Base-by-base conservation (phyloP, 2,113 vertebrate genomes). In the Capreolus pygargus region DNA sequence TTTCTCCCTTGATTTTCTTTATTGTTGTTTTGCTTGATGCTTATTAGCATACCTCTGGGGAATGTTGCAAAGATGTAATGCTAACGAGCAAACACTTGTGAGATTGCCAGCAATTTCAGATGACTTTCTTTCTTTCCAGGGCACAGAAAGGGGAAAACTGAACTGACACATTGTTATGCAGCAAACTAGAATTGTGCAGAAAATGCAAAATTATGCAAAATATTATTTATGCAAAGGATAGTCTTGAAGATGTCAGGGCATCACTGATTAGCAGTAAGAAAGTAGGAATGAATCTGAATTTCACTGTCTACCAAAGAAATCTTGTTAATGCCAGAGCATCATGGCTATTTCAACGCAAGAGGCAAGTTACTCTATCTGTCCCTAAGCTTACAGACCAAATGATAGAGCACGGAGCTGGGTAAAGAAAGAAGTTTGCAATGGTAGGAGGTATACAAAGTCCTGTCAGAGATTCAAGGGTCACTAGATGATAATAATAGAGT, bases 121-220 rank as follows among this genome's bases (percentile, higher is more conserved):
- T 86, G 60, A 97, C 97, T 98, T 94, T 84, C 96, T 88, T 89
- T 92, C 94, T 97, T 96, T 94, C 79, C 88, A 97, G 96, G 85
- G 92, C 85, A 97, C 76, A 86, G 92, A 96, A 85, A 94, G 57
- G 47, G 86, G 82, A 16, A 45, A 97, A 96, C 96, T 96, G 92
- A 97, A 90, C 86, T 82, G 84, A 94, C n/a, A 64, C 81, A 67
- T 76, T 97, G 85, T 96, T 98, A 92, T 91, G 67, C 82, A 58
- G 84, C 57, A 98, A 97, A 95, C 95, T 87, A 96, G 95, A 97
- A 97, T 97, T 96, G 98, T 94, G 97, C 92, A 98, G 91, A 97
- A 98, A 97, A 98, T 97, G 96, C 89, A 97, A 98, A 98, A 95
- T 97, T 97, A 96, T 98, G 97, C 96, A 97, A 98, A 95, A 76